Conservation (phyloP, 2,888 invertebrate species). For the Pteria penguin region DNA sequence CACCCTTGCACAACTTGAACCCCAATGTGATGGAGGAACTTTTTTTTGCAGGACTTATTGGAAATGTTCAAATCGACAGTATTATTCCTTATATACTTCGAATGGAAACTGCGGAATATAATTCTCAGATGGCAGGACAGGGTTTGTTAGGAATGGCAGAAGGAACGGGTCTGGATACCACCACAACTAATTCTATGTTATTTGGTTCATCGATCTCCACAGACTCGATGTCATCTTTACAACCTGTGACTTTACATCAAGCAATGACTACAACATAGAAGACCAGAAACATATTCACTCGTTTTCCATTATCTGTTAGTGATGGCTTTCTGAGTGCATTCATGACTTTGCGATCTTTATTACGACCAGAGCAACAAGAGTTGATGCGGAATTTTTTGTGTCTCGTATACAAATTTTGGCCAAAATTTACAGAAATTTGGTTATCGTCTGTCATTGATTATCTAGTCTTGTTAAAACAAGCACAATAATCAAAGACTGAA, state of each 20-base stretch:
- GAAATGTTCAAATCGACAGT: constrained; percentile 96
- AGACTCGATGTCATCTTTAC: constrained; percentile 32
- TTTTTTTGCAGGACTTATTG: constrained; percentile 94
- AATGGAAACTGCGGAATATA: constrained; percentile 81
- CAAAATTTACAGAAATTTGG: too few relatives aligned
- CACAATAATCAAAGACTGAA: too few relatives aligned
- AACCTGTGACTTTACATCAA: constrained; percentile 25
- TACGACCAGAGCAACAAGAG: too few relatives aligned
- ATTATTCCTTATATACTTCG: constrained; percentile 94
- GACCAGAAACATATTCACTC: too few relatives aligned
- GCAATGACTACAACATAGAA: constrained; percentile 26
- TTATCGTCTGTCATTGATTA: too few relatives aligned
- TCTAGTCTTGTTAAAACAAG: too few relatives aligned
- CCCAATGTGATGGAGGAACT: constrained; percentile 96
- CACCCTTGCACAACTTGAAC: constrained; percentile 78
- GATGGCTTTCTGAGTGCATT: too few relatives aligned
- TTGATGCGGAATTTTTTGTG: too few relatives aligned
- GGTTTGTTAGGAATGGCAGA: constrained; percentile 42
- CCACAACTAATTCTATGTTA: constrained; percentile 32
- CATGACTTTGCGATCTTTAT: too few relatives aligned
- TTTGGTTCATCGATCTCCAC: constrained; percentile 33
- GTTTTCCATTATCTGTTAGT: too few relatives aligned
- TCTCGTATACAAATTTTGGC: too few relatives aligned
- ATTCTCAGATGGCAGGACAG: constrained; percentile 74
- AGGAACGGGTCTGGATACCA: constrained; percentile 24